Conservation (phyloP, 2,888 invertebrate species). For the Sclerodermus sp. region DNA sequence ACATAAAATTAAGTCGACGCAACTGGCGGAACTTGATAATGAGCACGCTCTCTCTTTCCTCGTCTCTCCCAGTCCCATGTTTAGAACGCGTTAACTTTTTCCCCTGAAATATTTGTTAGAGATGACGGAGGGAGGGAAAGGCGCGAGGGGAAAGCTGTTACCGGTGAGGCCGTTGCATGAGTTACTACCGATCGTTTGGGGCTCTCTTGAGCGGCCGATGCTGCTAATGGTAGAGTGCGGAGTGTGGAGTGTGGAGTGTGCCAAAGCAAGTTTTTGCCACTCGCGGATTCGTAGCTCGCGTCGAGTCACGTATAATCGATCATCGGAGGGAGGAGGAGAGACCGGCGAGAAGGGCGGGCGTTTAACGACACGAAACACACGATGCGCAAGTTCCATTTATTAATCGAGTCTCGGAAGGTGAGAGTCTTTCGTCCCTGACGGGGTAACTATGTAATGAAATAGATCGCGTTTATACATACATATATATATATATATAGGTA, state of each 20-base stretch:
- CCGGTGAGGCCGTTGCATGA: conserved; percentile 20
- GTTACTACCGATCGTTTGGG: conserved; percentile 28
- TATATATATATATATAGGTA: no score
- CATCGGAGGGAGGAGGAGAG: no score
- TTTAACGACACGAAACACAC: no score
- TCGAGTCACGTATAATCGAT: not conserved
- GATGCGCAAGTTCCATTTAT: no score
- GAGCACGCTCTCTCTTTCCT: conserved; percentile 14
- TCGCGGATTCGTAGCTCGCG: not conserved
- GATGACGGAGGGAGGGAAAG: not conserved
- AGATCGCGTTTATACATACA: no score
- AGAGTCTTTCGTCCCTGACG: no score
- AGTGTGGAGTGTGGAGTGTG: no score
- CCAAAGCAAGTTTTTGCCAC: conserved; percentile 30
- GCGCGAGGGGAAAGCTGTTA: not conserved
- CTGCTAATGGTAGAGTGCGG: conserved; percentile 23
- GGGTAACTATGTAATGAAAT: no score
- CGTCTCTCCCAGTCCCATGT: conserved; percentile 18
- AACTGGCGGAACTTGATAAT: not conserved
- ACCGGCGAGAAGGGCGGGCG: no score
- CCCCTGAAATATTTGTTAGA: conserved; percentile 10
- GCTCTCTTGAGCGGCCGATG: conserved; percentile 11
- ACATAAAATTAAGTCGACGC: conserved; percentile 1
- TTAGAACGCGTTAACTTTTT: conserved; percentile 38
- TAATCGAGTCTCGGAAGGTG: no score